Base-by-base conservation (phyloP, 2,888 invertebrate genomes). In the Aphelenchoides bicaudatus region DNA sequence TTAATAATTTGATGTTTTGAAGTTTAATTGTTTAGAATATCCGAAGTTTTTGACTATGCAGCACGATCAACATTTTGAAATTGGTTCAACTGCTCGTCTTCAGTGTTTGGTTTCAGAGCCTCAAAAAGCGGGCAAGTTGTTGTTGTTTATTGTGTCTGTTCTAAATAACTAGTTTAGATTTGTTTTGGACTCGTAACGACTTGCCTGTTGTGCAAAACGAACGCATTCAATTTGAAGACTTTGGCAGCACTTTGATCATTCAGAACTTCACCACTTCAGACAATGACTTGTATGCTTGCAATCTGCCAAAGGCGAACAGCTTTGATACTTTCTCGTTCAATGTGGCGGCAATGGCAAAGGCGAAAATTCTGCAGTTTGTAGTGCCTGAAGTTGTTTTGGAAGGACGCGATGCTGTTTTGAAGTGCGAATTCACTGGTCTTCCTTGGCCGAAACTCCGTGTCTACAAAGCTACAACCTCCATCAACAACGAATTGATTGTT, bases 61-160 rank as follows among this genome's bases (percentile, higher is more conserved):
- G 49, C 51, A 39, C 8, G 66, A 68, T 10, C 72, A 72, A 50
- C 71, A 72, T 46, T 71, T 71, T 3, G 70, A 70, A 38, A 68
- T 69, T 25, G 70, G 70, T 39, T 64, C 62, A 2, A 55, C 51
- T 3, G 72, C 71, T 8, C 63, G 68, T 57, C 70, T 72, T 37
- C 54, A 58, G 10, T 72, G 72, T 51, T 49, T 63, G 34, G 68
- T 72, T 43, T 43, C 43, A 6, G 25, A 43, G 23, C 43, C 43
- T 25, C 21, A 43, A 43, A 19, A 43, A n/a, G 43, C 43, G 23
- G n/a, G n/a, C n/a, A n/a, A n/a, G n/a, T n/a, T n/a, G n/a, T n/a
- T n/a, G n/a, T n/a, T n/a, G n/a, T n/a, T n/a, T n/a, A n/a, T n/a
- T n/a, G n/a, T n/a, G n/a, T n/a, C n/a, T n/a, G n/a, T n/a, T n/a